A percentile compares a stretch with the other conserved stretches of the same genome.
These are phyloP conservation scores for Athripsodes cinereus DNA, from an alignment of 2,888 invertebrate genomes.

Conservation along the genomic window DNA sequence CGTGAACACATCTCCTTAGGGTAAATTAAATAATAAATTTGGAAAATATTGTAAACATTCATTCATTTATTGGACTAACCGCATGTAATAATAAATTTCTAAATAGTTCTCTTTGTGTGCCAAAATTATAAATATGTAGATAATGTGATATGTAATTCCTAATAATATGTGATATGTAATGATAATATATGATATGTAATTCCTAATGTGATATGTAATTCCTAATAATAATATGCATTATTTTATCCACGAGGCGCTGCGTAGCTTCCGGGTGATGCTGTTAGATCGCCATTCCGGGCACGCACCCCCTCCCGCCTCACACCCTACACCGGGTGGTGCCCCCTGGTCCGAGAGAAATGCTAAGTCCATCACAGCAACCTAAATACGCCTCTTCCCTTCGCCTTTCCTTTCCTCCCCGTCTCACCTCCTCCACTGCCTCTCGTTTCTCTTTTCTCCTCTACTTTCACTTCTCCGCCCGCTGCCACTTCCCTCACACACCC, in stretches of 20 bases:
- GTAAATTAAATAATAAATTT: too few species aligned
- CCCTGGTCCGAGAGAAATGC: constrained; percentile 26
- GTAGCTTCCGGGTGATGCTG: constrained; percentile 16
- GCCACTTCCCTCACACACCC: not conserved
- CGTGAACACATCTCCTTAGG: too few species aligned
- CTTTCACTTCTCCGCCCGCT: constrained; percentile 7
- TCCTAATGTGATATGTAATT: too few species aligned
- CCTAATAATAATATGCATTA: not conserved
- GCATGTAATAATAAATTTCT: too few species aligned
- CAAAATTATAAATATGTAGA: too few species aligned
- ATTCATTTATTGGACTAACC: too few species aligned
- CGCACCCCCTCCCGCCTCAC: constrained; percentile 16
- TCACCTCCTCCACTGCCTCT: not conserved
- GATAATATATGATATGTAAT: too few species aligned
- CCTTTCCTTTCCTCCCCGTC: constrained; percentile 1
- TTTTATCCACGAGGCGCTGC: constrained; percentile 5
- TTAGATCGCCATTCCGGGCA: constrained; percentile 27
- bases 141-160: too few species aligned
- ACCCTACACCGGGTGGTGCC: constrained; percentile 5
- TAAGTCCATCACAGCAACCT: constrained; percentile 28
- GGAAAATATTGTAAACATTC: too few species aligned
- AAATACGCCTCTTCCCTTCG: constrained; percentile 23
- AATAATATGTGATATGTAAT: too few species aligned
- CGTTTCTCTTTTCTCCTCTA: constrained; percentile 1
- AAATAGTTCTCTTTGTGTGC: too few species aligned